A percentile compares a stretch with the other conserved stretches of the same genome.
Evolutionary conservation across 1,140 invertebrate species (phyloP).

Genomic region (Kradibia gibbosae): DNA sequence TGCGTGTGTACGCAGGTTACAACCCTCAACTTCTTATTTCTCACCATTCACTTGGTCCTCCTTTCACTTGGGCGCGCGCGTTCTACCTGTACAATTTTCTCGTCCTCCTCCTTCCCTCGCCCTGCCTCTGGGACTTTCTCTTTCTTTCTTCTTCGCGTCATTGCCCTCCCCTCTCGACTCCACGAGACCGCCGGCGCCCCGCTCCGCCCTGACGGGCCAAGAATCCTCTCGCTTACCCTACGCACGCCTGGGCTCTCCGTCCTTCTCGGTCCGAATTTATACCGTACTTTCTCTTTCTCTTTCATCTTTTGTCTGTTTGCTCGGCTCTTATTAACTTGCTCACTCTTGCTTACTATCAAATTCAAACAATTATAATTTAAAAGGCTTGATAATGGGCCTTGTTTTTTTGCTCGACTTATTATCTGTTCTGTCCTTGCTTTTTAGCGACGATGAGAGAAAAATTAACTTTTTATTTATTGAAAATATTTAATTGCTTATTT

Average conservation of each 20-base stretch:
- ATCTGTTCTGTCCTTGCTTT: not conserved
- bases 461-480: not conserved
- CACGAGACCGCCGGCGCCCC: not conserved
- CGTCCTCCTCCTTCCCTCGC: not conserved
- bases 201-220: not conserved
- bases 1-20: not conserved
- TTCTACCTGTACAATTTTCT: slow-evolving; percentile 36
- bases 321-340: slow-evolving; percentile 22
- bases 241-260: not conserved
- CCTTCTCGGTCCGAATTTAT: slow-evolving; percentile 38
- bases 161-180: no score
- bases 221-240: not conserved
- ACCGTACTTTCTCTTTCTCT: slow-evolving; percentile 21
- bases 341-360: slow-evolving; percentile 5
- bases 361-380: slow-evolving; percentile 10
- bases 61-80: slow-evolving; percentile 37
- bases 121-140: no score
- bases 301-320: slow-evolving; percentile 17
- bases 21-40: slow-evolving; percentile 26
- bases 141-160: slow-evolving; percentile 9
- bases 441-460: not conserved
- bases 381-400: not conserved
- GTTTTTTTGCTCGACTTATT: not conserved
- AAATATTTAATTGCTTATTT: not conserved
- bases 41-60: slow-evolving; percentile 32